These are phyloP conservation scores for Clamator glandarius DNA, from an alignment of 2,797 vertebrate species.

Conservation along the genomic window DNA sequence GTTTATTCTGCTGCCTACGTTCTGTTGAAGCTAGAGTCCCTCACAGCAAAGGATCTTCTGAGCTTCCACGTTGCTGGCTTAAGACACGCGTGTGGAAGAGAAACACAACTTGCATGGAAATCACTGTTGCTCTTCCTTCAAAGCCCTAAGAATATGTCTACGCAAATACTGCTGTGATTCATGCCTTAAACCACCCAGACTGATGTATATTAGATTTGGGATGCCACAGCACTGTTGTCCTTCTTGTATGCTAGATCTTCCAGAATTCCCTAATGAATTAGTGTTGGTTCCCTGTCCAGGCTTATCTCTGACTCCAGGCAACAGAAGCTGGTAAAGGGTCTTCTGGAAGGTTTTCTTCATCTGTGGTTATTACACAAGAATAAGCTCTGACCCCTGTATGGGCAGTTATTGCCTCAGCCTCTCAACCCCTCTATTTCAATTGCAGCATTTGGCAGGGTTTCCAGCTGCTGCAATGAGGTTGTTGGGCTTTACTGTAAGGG, in stretches of 20 bases:
- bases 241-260: neutral
- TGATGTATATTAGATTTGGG: rapidly evolving
- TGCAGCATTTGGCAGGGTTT: neutral
- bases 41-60: neutral
- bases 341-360: neutral
- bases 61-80: neutral
- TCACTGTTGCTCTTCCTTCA: neutral
- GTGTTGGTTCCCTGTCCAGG: neutral
- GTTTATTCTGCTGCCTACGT: neutral
- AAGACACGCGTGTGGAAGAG: neutral
- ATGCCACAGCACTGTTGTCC: neutral
- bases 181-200: neutral
- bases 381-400: neutral
- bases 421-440: neutral
- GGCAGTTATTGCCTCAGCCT: neutral
- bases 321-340: neutral
- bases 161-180: neutral
- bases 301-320: neutral
- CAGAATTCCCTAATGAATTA: neutral
- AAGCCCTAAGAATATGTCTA: neutral
- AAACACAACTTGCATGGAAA: neutral
- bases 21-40: neutral
- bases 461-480: neutral
- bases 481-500: neutral
- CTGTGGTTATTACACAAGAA: neutral